Conservation (phyloP, 2,888 invertebrate species). For the Stenodera caucasica region DNA sequence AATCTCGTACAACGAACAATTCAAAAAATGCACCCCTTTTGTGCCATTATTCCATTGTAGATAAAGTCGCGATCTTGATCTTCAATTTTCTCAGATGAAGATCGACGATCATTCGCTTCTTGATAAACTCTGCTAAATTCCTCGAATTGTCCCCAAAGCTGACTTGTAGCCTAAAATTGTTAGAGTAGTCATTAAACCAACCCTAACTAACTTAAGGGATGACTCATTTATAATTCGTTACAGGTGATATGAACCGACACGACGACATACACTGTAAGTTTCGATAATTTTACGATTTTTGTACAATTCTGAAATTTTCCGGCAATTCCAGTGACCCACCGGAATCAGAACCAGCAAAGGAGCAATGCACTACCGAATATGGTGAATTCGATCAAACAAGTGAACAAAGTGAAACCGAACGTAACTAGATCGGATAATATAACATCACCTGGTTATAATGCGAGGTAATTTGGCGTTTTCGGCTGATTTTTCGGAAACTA, state of each 20-base stretch:
- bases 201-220: background rate
- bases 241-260: conserved; percentile 75
- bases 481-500: too few relatives aligned
- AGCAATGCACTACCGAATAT: conserved; percentile 70
- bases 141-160: conserved; percentile 3
- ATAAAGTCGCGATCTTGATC: too few relatives aligned
- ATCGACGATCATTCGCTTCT: conserved; percentile 37
- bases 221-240: conserved; percentile 48
- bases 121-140: conserved; percentile 47
- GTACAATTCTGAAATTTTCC: background rate
- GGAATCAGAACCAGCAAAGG: conserved; percentile 76
- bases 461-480: conserved; percentile 54
- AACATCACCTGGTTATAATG: conserved; percentile 69
- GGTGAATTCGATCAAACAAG: conserved; percentile 79
- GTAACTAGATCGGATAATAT: conserved; percentile 79
- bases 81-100: too few relatives aligned
- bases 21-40: conserved; percentile 8
- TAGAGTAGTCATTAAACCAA: too few relatives aligned
- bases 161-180: too few relatives aligned
- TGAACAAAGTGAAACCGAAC: conserved; percentile 88
- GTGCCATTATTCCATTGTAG: background rate
- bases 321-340: conserved; percentile 66
- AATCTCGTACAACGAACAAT: background rate
- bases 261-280: conserved; percentile 78
- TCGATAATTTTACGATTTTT: background rate